A percentile compares a stretch with the other conserved stretches of the same genome.
phyloP scores from a whole-genome alignment of 2,113 vertebrate genomes.

The Tetrao urogallus region DNA sequence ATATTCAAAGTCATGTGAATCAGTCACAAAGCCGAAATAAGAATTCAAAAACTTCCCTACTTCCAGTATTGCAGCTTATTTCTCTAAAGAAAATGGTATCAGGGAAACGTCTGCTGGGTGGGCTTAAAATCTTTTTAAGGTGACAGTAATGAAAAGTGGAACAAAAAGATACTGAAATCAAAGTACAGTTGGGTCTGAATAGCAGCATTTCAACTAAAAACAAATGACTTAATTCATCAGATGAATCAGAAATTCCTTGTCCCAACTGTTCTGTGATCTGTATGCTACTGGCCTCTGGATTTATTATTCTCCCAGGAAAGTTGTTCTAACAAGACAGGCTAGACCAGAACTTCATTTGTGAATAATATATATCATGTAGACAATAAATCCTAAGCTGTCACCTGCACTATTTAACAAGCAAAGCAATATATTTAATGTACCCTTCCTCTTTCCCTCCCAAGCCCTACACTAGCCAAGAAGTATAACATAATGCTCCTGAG shows the following conservation, averaged over 20 bases:
- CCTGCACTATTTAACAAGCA: background rate
- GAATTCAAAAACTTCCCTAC: background rate
- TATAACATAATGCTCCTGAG: background rate
- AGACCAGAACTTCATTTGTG: background rate
- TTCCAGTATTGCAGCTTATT: slow-evolving; percentile 3
- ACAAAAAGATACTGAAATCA: background rate
- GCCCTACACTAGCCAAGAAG: background rate
- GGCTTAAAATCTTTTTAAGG: background rate
- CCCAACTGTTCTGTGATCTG: background rate
- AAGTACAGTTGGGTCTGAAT: background rate
- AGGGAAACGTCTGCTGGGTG: background rate
- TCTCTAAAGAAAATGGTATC: background rate
- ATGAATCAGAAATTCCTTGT: background rate
- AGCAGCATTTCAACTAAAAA: background rate
- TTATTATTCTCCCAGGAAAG: background rate
- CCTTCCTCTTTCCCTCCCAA: background rate
- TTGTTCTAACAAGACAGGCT: background rate
- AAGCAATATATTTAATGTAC: background rate
- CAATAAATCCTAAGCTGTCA: background rate
- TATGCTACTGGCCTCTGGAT: background rate
- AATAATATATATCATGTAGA: background rate
- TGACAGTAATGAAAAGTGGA: background rate
- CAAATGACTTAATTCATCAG: background rate
- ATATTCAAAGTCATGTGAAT: slow-evolving; percentile 39
- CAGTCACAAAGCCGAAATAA: slow-evolving; percentile 7